Evolutionary conservation across 2,113 vertebrate species (phyloP).

Genomic region (Protobothrops mucrosquamatus): DNA sequence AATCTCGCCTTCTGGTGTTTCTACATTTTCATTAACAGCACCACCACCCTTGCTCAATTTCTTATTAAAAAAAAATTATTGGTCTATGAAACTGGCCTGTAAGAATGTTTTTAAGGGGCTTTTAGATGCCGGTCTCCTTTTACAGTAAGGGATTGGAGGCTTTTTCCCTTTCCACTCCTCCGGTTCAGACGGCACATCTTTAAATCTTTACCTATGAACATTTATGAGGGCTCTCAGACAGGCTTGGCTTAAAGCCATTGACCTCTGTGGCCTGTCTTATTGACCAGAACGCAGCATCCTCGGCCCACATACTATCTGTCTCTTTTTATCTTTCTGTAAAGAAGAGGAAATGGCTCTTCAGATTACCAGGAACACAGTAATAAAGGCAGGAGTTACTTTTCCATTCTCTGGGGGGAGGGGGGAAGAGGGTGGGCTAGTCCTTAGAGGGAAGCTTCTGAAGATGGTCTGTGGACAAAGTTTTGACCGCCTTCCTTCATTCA

Average conservation of each 20-base stretch:
- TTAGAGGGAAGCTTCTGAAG: constrained; percentile 43
- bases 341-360: constrained; percentile 66
- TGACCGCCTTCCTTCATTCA: constrained; percentile 23
- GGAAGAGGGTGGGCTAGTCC: constrained; percentile 10
- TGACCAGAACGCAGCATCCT: constrained; percentile 71
- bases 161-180: constrained; percentile 48
- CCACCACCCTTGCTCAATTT: constrained; percentile 3
- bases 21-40: neutral
- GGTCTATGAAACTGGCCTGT: constrained; percentile 53
- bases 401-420: constrained; percentile 7
- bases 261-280: constrained; percentile 69
- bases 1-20: constrained; percentile 51
- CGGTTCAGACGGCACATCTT: constrained; percentile 51
- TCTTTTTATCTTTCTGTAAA: constrained; percentile 62
- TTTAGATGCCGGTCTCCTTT: constrained; percentile 58
- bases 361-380: constrained; percentile 59
- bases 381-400: constrained; percentile 62
- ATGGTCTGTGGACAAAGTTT: constrained; percentile 21
- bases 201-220: constrained; percentile 71
- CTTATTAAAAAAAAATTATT: constrained; percentile 49
- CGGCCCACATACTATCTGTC: constrained; percentile 60
- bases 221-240: constrained; percentile 67
- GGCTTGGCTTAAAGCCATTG: constrained; percentile 68
- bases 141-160: constrained; percentile 53
- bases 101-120: constrained; percentile 60